A percentile compares a stretch with the other conserved stretches of the same genome.
Conservation (phyloP, 1,140 invertebrate genomes). For the Bombus sibiricus region DNA sequence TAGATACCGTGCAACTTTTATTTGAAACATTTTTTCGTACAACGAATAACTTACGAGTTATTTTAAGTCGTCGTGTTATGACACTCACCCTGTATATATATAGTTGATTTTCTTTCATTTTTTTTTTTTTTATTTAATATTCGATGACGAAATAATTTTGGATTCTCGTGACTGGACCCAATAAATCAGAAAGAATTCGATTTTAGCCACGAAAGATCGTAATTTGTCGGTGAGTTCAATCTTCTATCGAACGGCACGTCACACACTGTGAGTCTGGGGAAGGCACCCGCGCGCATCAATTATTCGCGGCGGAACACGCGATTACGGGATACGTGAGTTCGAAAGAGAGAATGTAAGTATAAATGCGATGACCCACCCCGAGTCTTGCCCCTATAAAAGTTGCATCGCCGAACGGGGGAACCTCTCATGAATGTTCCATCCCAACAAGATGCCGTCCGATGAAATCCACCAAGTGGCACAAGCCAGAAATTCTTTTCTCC, state of each 20-base stretch:
- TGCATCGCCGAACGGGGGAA: constrained; percentile 52
- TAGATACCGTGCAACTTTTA: no score
- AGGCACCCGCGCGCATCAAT: constrained; percentile 54
- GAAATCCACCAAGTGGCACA: constrained; percentile 41
- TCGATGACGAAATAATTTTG: not conserved
- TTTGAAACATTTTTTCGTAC: no score
- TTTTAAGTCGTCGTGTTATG: no score
- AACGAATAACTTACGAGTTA: no score
- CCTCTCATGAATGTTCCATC: constrained; percentile 68
- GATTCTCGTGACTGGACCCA: not conserved
- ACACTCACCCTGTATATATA: not conserved
- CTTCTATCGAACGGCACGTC: constrained; percentile 31
- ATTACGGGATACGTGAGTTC: constrained; percentile 58
- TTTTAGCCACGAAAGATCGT: not conserved
- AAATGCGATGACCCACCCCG: constrained; percentile 55
- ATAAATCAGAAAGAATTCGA: constrained; percentile 19
- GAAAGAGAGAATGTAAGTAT: constrained; percentile 60
- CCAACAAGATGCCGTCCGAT: constrained; percentile 40
- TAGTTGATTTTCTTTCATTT: not conserved
- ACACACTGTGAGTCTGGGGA: not conserved
- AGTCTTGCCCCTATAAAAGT: constrained; percentile 65
- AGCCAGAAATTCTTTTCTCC: constrained; percentile 24
- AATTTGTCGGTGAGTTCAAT: constrained; percentile 29
- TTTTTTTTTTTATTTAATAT: not conserved
- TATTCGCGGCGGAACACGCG: constrained; percentile 56